phyloP scores from a whole-genome alignment of 2,797 vertebrate genomes.

The Pygocentrus nattereri region DNA sequence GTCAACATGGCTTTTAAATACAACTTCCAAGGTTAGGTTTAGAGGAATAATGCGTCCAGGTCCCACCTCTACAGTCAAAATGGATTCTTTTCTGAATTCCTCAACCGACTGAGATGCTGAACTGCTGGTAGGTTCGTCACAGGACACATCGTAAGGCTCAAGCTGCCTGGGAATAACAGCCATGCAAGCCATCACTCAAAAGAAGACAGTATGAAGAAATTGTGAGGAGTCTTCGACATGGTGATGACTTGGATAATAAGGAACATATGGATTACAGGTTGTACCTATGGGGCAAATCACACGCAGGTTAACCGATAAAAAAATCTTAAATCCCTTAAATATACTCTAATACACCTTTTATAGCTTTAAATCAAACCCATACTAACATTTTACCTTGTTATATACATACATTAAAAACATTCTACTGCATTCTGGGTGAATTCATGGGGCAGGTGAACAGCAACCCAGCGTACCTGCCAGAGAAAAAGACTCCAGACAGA shows the following conservation, averaged over 20 bases:
- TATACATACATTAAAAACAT: too few species aligned
- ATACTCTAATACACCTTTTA: too few species aligned
- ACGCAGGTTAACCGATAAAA: background rate
- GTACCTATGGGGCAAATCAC: background rate
- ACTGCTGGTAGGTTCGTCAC: conserved; percentile 15
- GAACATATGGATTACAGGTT: background rate
- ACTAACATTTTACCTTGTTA: too few species aligned
- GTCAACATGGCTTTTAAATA: too few species aligned
- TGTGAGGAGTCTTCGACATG: background rate
- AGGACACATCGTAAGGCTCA: conserved; percentile 60
- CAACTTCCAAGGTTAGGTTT: background rate
- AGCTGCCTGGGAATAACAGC: conserved; percentile 59
- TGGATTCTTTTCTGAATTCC: conserved; percentile 73
- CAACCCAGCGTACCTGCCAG: conserved; percentile 53
- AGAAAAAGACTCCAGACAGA: conserved; percentile 67
- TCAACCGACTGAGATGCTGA: conserved; percentile 64
- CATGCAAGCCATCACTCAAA: too few species aligned
- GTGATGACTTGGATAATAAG: background rate
- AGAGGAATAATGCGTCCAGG: background rate
- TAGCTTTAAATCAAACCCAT: too few species aligned
- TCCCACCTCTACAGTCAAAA: conserved; percentile 79
- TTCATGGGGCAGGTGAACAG: too few species aligned
- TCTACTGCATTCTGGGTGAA: too few species aligned
- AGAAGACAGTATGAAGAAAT: background rate
- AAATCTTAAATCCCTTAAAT: background rate